Percentiles rank a stretch among this genome's conserved stretches.
Conservation (phyloP, 2,113 vertebrate species). For the Ceyx margarethae region DNA sequence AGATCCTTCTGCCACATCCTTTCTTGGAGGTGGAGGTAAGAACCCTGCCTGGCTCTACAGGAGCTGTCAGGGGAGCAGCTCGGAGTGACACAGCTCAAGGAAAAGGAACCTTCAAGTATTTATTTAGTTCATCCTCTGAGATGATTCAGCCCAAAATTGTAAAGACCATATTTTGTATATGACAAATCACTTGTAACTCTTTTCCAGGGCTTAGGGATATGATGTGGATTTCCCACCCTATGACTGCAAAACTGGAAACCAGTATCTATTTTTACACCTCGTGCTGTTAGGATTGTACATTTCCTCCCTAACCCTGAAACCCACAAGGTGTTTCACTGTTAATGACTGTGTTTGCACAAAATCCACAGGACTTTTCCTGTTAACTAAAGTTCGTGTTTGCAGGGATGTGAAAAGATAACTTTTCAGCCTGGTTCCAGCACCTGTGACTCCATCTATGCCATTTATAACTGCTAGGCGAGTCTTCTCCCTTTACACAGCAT, state of each 20-base stretch:
- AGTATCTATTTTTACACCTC: not conserved
- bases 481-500: not conserved
- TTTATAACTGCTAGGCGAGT: not conserved
- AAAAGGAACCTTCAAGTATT: not conserved
- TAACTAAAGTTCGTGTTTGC: not conserved
- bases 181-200: not conserved
- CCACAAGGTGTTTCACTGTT: not conserved
- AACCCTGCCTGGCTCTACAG: not conserved
- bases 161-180: not conserved
- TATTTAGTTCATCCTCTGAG: not conserved
- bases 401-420: not conserved
- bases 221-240: not conserved
- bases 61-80: not conserved
- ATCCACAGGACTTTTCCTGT: not conserved
- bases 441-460: not conserved
- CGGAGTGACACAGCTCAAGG: not conserved
- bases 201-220: not conserved
- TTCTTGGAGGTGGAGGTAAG: not conserved
- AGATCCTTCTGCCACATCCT: not conserved
- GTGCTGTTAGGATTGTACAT: not conserved
- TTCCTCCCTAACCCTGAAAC: not conserved
- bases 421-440: not conserved
- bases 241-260: not conserved
- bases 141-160: not conserved
- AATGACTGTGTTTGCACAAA: not conserved